Evolutionary conservation across 2,888 invertebrate species (phyloP), one percentile per base, ranked within the genome.

Genomic region (Azorinus chamasolen): DNA sequence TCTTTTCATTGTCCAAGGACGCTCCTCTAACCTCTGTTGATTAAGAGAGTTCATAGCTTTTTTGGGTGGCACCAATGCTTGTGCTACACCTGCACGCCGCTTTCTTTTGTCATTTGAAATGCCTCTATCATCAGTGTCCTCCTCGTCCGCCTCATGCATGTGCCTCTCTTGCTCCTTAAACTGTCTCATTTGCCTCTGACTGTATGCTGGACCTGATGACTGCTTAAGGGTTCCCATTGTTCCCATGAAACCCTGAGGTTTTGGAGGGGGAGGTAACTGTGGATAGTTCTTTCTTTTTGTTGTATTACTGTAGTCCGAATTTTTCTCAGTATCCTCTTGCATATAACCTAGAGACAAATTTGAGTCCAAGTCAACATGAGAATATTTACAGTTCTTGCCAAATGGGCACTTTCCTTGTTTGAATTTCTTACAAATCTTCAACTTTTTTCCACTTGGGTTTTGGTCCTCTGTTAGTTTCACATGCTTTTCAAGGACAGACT

Each of bases 371-470:
- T 97, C 96, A 89, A 97, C 97, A 93, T 98, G 98, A 0, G 97
- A 97, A 93, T 96, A 98, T 86, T 96, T 96, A 92, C 98, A 98
- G 89, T 96, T 97, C 90, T 97, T 97, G 0, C 98, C 98, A 93
- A 97, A 97, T 59, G 97, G 95, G 92, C 98, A 98, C 37, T 96
- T 95, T 0, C 98, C 97, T 92, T 97, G 97, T 43, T 97, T 95
- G 92, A 97, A 97, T 93, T 97, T 98, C 97, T 97, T 98, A 93
- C 98, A 98, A 76, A 98, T 96, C 57, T 89, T 89, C 92, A 96
- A 96, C 89, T 96, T 96, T 0, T 97, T 95, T 87, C 95, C 95
- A n/a, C 95, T 95, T 0, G 77, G 65, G 10, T 79, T 70, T 32
- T 85, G 79, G 14, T 71, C 84, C 63, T 87, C 90, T 88, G 96